phyloP scores from a whole-genome alignment of 2,888 invertebrate genomes.

The Dinocampus coccinellae region DNA sequence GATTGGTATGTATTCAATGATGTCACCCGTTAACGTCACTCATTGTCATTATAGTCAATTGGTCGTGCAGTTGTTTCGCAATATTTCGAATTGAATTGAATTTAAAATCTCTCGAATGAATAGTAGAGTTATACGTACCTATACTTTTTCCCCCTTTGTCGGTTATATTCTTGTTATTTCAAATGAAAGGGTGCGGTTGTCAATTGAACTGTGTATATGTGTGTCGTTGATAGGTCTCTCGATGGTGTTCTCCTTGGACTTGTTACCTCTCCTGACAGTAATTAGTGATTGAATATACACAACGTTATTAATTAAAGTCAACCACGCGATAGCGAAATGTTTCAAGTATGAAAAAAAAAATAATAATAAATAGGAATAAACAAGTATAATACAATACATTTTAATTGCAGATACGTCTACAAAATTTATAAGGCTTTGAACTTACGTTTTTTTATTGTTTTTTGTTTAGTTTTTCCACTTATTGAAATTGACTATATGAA shows the following conservation, averaged over 20 bases:
- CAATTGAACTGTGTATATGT: not conserved
- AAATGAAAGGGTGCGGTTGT: not conserved
- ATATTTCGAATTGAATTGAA: conserved; percentile 14
- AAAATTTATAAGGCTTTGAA: not conserved
- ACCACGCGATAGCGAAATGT: not conserved
- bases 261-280: conserved; percentile 23
- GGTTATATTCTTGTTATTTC: conserved; percentile 15
- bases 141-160: conserved; percentile 7
- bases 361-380: not conserved
- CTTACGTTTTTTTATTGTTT: not conserved
- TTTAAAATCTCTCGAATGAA: not conserved
- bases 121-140: not conserved
- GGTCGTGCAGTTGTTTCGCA: not conserved
- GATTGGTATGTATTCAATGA: conserved; percentile 4
- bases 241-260: conserved; percentile 1
- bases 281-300: conserved; percentile 36
- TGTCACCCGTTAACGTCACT: conserved; percentile 2
- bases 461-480: no score
- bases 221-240: not conserved
- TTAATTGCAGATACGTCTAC: not conserved
- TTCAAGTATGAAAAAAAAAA: no score
- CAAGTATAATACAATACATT: not conserved
- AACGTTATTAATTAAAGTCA: conserved; percentile 40
- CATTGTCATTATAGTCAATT: conserved; percentile 3
- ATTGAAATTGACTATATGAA: conserved; percentile 18